Evolutionary conservation across 2,888 invertebrate genomes (phyloP), one percentile per base, ranked within the genome.

Genomic region (Coleophora flavipennella): DNA sequence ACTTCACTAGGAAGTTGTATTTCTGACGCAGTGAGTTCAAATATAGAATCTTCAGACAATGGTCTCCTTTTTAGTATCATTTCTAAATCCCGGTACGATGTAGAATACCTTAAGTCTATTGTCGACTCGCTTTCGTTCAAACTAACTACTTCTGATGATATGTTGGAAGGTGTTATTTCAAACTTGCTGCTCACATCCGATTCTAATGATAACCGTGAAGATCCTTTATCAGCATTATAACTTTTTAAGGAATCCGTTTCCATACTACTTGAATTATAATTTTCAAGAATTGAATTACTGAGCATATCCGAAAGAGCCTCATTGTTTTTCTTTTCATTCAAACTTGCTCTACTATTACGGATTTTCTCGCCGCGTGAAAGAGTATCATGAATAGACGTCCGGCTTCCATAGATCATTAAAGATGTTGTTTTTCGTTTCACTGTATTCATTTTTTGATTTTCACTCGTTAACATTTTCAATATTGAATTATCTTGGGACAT

Each of bases 21-120:
- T 50, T 87, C 87, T 13, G 89, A 70, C 9, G 88, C 87, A 42
- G 89, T 89, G 33, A 91, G 77, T 61, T 92, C 90, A 59, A 90
- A 91, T 32, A 90, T 75, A 35, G 91, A 91, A 53, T 93, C 91
- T 59, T 92, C 91, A 13, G 92, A 92, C 3, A 93, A 85, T 0
- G 93, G 92, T 49, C 92, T 79, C 36, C 93, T 81, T 55, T 91
- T 93, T 32, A 91, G 67, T 51, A 89, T 87, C 20, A 86, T 80
- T 54, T 90, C 89, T 31, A 88, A 83, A 44, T 88, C 86, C 49
- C 80, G 83, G 48, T 76, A 78, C 13, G 53, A 60, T 42, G 71
- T 63, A 1, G 73, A 63, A 57, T 80, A 69, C 41, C 89, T 75
- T 6, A 89, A 72, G 50, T 91, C 90, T 2, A 87, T 73, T 45